Evolutionary conservation across 2,797 vertebrate genomes (phyloP).

Genomic region (Selene dorsalis): DNA sequence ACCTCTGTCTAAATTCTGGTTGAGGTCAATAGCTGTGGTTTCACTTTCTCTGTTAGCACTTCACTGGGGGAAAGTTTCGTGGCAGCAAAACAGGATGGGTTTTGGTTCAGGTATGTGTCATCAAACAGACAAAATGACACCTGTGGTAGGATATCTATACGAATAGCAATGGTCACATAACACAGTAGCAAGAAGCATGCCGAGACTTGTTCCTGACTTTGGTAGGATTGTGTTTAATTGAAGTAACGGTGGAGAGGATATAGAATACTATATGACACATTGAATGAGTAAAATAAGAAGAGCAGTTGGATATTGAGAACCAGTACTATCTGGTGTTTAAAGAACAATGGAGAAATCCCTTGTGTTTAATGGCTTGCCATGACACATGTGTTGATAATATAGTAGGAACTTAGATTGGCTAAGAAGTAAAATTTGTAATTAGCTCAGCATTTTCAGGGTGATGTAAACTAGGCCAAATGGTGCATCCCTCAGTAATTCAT

Average conservation of each 20-base stretch:
- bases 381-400: constrained; percentile 12
- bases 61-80: constrained; percentile 73
- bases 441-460: constrained; percentile 38
- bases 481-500: constrained; percentile 32
- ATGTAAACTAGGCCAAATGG: constrained; percentile 4
- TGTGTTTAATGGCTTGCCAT: neutral
- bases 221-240: no score
- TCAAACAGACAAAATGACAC: constrained; percentile 29
- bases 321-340: constrained; percentile 6
- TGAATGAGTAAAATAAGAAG: constrained; percentile 6
- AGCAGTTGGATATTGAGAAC: neutral
- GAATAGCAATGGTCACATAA: constrained; percentile 20
- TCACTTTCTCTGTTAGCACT: constrained; percentile 64
- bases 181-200: constrained; percentile 14
- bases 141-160: neutral
- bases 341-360: constrained; percentile 4
- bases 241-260: neutral
- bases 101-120: constrained; percentile 72
- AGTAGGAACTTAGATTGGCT: neutral
- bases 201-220: neutral
- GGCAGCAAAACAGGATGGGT: constrained; percentile 67
- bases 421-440: neutral
- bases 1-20: constrained; percentile 34
- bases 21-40: constrained; percentile 64
- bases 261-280: neutral